Evolutionary conservation across 1,140 invertebrate species (phyloP), one percentile per base, ranked within the genome.

Genomic region (Chrysopa pallens): DNA sequence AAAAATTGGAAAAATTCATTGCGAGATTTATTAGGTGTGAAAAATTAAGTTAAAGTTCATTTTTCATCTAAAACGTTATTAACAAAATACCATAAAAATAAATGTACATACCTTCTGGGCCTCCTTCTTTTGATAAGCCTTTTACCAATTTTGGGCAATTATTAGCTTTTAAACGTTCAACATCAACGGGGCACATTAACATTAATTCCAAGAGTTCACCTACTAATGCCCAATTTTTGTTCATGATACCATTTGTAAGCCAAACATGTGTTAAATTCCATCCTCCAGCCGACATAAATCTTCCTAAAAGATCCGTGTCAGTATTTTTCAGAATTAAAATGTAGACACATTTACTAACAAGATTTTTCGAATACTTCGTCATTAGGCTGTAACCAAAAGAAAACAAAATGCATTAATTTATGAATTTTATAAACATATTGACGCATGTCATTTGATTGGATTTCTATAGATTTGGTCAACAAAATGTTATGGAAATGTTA

Each of bases 261-360:
- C 91, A 96, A 35, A 69, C 73, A 50, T 89, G 82, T 27, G 89
- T 74, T 37, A 91, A 70, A 48, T 79, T 74, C 91, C 91, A 96
- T 27, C 90, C 91, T 49, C 85, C 88, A 43, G 78, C 78, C 38
- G 73, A 72, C 76, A 95, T 87, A 61, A 93, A 93, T 73, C 80
- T 73, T 42, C 80, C 80, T 28, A 94, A 67, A 43, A 92, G 68
- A 48, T 86, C 79, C 1, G 75, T 72, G 52, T 85, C 75, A n/a
- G 90, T 92, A 36, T 78, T 80, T 64, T 86, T 86, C 38, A 95
- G 65, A 52, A 96, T 92, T 62, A 93, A 85, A 46, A 92, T 78
- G 58, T 95, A 96, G 50, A 93, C 85, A 67, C 89, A 94, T 68
- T 91, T 91, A 50, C 88, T 92, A 29, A 95, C 90, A 41, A 95